phyloP scores from a whole-genome alignment of 2,113 vertebrate genomes.

The Pedionomus torquatus region DNA sequence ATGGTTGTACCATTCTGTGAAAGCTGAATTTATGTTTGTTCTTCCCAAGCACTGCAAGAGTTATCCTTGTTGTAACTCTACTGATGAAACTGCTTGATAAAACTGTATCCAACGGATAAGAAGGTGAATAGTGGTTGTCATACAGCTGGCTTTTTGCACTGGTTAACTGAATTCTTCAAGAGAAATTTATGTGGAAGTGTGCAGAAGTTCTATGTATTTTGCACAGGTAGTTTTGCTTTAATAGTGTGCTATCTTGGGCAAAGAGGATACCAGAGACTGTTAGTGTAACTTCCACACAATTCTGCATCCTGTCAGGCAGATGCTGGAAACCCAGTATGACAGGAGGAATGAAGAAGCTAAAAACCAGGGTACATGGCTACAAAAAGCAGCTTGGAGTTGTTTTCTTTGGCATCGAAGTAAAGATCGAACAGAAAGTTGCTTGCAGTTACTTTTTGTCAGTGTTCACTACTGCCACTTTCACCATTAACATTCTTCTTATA shows the following conservation, averaged over 20 bases:
- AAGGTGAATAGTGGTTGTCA: background rate
- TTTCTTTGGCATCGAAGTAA: background rate
- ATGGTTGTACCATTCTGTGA: background rate
- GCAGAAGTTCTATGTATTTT: fast-evolving
- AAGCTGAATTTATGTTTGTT: background rate
- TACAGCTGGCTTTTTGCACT: background rate
- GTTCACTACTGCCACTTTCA: background rate
- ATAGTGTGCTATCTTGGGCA: background rate
- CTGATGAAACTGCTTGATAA: background rate
- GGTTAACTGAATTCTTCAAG: background rate
- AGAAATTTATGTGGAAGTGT: background rate
- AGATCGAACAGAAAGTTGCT: background rate
- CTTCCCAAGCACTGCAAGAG: background rate
- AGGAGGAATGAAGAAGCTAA: background rate
- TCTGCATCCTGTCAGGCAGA: background rate
- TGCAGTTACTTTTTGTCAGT: background rate
- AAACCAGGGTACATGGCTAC: background rate
- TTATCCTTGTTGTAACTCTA: background rate
- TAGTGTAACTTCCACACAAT: background rate
- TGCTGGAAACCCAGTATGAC: background rate
- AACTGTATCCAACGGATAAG: background rate
- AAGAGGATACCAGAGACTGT: background rate
- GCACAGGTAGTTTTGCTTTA: background rate
- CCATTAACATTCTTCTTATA: background rate
- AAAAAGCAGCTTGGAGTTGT: background rate